A percentile compares a stretch with the other conserved stretches of the same genome.
Conservation (phyloP, 2,888 invertebrate genomes). For the Ophioninae sp. region DNA sequence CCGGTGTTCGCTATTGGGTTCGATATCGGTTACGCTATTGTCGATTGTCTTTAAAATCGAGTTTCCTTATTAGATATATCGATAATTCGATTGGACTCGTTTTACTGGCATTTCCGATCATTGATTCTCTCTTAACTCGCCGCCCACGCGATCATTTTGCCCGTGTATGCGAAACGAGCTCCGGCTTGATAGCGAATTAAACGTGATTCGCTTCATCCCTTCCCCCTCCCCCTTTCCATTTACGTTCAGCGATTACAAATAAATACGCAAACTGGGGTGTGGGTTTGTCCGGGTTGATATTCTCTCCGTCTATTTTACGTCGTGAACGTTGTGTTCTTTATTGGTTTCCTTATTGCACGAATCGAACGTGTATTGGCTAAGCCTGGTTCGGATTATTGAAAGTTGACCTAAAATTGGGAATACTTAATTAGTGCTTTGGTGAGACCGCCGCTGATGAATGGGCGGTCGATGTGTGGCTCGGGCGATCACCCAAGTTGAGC, state of each 20-base stretch:
- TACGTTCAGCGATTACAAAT: slow-evolving; percentile 15
- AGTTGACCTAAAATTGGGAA: no score
- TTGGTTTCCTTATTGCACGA: slow-evolving; percentile 59
- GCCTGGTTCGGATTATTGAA: neutral
- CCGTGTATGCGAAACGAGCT: slow-evolving; percentile 21
- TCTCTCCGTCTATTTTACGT: slow-evolving; percentile 12
- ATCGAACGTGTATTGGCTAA: slow-evolving; percentile 52
- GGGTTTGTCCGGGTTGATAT: slow-evolving; percentile 31
- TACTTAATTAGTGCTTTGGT: no score
- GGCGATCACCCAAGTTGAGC: slow-evolving; percentile 24
- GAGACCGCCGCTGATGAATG: slow-evolving; percentile 11
- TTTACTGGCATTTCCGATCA: slow-evolving; percentile 44
- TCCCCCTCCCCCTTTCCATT: no score
- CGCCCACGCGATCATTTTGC: slow-evolving; percentile 41
- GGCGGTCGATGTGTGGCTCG: slow-evolving; percentile 23
- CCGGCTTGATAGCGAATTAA: slow-evolving; percentile 46
- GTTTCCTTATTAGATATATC: neutral
- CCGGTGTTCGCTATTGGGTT: no score
- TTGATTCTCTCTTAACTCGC: slow-evolving; percentile 38
- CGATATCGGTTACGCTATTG: neutral
- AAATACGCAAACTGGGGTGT: slow-evolving; percentile 36
- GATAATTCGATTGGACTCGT: slow-evolving; percentile 27
- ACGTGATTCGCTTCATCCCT: slow-evolving; percentile 20
- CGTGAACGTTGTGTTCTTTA: slow-evolving; percentile 30
- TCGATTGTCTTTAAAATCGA: slow-evolving; percentile 2